Conservation (phyloP, 2,113 vertebrate genomes). For the Poicephalus gulielmi region DNA sequence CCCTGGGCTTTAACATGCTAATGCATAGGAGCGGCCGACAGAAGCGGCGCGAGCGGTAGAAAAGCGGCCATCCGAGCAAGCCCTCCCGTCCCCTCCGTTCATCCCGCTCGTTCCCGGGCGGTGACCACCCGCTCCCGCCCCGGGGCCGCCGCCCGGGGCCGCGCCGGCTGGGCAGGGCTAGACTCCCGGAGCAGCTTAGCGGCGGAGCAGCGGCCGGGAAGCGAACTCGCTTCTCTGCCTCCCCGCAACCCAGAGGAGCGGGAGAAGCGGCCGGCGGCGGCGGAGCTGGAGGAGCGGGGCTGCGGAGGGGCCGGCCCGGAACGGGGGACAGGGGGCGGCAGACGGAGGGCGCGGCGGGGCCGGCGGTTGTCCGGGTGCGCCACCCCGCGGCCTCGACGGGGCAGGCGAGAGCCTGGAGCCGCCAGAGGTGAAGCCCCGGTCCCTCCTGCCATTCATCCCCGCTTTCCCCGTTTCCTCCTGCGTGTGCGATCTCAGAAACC, state of each 20-base stretch:
- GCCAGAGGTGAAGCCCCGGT: background rate
- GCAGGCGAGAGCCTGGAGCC: background rate
- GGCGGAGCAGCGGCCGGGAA: background rate
- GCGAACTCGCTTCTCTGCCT: background rate
- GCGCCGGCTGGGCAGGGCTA: background rate
- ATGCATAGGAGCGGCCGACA: background rate
- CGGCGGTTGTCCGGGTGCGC: slow-evolving; percentile 4
- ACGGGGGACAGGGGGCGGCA: background rate
- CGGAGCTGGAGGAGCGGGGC: background rate
- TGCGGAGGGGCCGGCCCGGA: background rate
- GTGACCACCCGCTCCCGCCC: background rate
- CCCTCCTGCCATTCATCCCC: fast-evolving
- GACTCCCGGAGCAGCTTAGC: background rate
- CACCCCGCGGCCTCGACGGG: slow-evolving; percentile 37
- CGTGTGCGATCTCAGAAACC: fast-evolving
- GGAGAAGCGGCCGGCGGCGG: background rate
- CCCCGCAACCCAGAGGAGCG: background rate
- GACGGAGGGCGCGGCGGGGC: background rate
- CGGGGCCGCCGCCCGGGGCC: background rate
- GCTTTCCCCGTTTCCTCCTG: fast-evolving
- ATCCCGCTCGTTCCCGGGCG: background rate
- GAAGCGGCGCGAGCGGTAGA: background rate
- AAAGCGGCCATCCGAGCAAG: background rate
- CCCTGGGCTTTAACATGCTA: background rate
- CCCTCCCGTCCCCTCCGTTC: background rate